Base-by-base conservation (phyloP, 2,888 invertebrate genomes). In the Gordius sp. region DNA sequence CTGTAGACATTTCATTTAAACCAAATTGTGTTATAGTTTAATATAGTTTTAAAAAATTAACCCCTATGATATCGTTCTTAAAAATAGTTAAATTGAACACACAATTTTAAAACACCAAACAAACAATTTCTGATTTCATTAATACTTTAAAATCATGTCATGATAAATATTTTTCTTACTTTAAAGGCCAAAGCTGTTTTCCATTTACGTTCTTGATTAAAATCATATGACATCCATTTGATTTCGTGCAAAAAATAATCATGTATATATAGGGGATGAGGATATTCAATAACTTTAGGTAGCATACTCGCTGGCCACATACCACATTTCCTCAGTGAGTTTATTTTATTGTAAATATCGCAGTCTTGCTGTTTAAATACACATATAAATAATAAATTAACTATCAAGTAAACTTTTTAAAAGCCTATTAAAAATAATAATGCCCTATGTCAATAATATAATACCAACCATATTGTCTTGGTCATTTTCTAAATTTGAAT, bases 141-240 rank as follows among this genome's bases (percentile, higher is more conserved):
- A 47, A 23, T n/a, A 47, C 8, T n/a, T 20, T 33, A 33, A 33
- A n/a, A 13, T 33, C n/a, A 13, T 13, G 39, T 33, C n/a, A 33
- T 8, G 8, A 13, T 13, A 33, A 13, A 33, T 13, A 13, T 13
- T 13, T 33, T 33, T 13, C 39, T 33, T 33, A 33, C 39, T n/a
- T 33, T 33, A 13, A 33, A 8, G n/a, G 39, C n/a, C 39, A 33
- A 8, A 13, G 39, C n/a, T 33, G n/a, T 47, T 47, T 20, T 47
- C 47, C 47, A 47, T n/a, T 18, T n/a, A 13, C 20, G 8, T n/a
- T 47, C 47, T 47, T 47, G 47, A 4, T 47, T 4, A 47, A 47
- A 47, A 20, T 47, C 47, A 47, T 47, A 23, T n/a, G 8, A 23
- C 47, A 47, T n/a, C 47, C 47, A 47, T 18, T 4, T n/a, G 4